Evolutionary conservation across 2,888 invertebrate genomes (phyloP), one percentile per base, ranked within the genome.

Genomic region (Chloromyia formosa): DNA sequence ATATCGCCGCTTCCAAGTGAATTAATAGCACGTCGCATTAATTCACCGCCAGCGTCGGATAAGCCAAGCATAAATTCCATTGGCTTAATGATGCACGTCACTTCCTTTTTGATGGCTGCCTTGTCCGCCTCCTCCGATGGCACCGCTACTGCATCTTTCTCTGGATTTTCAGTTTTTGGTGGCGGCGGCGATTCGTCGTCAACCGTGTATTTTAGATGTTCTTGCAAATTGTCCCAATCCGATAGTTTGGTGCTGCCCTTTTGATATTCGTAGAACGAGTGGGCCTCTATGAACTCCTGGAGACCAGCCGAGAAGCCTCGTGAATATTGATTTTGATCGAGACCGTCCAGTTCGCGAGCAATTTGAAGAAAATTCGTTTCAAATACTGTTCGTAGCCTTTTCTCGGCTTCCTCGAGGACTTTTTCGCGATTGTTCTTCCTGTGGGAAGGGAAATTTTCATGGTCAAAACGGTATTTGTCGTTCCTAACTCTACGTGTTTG

Each of bases 11-110:
- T 88, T 0, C 93, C 91, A 74, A 96, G 88, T 79, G 92, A 92
- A 82, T 93, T 94, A 7, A 97, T 94, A 73, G 95, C 94, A 79
- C 92, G 90, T 68, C 96, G 88, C 96, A 97, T 97, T 58, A 96
- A 83, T 84, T 97, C 97, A 0, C 96, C 96, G 0, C 94, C 95
- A 35, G 96, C 87, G 85, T 97, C 96, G 0, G 93, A 92, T 45
- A 96, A 84, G 0, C 96, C 96, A 54, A 96, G 85, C 81, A 96
- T 87, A 66, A 88, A 90, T 78, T 90, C 90, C 18, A 82, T 81
- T 2, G 87, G 87, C 16, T 88, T 85, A 7, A 90, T 80, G 16
- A 81, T 78, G 45, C 84, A 84, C 10, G 77, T 74, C 1, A 64
- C 45, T 1, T 56, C 62, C 1, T 54, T 54, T 23, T 76, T 22